Evolutionary conservation across 2,113 vertebrate species (phyloP).

Genomic region (Uropsilus gracilis): DNA sequence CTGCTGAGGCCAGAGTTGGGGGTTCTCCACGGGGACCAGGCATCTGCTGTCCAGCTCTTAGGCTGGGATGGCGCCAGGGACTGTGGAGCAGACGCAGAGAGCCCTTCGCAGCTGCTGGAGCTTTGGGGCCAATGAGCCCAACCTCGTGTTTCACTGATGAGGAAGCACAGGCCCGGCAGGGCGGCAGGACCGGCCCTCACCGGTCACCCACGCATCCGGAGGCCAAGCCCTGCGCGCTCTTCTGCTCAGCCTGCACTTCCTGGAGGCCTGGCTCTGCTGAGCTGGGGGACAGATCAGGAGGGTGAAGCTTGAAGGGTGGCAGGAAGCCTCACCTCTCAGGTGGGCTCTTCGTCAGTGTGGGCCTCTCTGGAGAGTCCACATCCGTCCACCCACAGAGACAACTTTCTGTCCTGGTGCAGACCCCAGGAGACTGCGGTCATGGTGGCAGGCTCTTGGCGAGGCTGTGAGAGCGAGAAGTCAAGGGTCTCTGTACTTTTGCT

Average conservation of each 20-base stretch:
- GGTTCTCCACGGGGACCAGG: slow-evolving; percentile 11
- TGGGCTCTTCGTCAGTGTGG: not conserved
- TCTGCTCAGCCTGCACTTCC: not conserved
- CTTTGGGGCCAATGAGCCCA: not conserved
- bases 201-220: not conserved
- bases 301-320: not conserved
- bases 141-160: not conserved
- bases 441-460: not conserved
- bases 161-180: slow-evolving; percentile 19
- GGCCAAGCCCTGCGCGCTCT: not conserved
- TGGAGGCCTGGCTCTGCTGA: not conserved
- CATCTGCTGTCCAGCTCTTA: slow-evolving; percentile 27
- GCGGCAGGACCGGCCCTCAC: not conserved
- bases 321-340: not conserved
- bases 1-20: slow-evolving; percentile 16
- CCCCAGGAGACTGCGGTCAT: not conserved
- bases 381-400: not conserved
- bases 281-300: not conserved
- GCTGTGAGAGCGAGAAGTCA: not conserved
- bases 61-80: not conserved
- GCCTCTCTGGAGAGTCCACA: not conserved
- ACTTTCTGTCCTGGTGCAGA: not conserved
- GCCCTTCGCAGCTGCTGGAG: not conserved
- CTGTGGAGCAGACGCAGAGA: not conserved
- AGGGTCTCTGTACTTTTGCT: not conserved